Percentiles rank a stretch among this genome's conserved stretches.
Conservation (phyloP, 2,797 vertebrate genomes). For the Phaenicophaeus curvirostris region DNA sequence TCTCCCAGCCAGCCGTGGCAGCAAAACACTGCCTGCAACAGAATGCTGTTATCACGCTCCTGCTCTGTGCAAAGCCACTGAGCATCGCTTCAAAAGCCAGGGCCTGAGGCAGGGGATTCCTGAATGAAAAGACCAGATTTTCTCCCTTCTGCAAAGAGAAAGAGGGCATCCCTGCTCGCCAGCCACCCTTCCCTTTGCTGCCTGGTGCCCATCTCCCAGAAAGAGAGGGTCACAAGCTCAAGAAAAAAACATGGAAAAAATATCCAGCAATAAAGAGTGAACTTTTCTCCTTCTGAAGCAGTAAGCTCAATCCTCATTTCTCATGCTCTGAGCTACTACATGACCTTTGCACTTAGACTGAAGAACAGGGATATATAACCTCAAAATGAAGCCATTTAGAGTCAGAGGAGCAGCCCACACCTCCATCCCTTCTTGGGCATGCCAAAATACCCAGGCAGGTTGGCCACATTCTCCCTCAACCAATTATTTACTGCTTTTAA, state of each 20-base stretch:
- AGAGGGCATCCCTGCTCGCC: neutral
- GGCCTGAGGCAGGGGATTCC: neutral
- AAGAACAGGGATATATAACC: neutral
- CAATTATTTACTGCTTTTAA: neutral
- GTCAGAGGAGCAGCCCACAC: neutral
- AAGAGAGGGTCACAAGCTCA: neutral
- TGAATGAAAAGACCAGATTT: constrained; percentile 10
- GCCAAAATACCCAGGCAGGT: neutral
- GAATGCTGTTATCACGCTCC: neutral
- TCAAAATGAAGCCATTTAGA: neutral
- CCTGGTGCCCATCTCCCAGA: neutral
- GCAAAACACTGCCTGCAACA: neutral
- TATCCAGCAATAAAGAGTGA: neutral
- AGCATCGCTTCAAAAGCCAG: neutral
- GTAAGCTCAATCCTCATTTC: neutral
- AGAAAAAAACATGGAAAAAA: neutral
- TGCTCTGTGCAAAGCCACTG: neutral
- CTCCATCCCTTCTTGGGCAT: neutral
- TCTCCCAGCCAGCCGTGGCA: neutral
- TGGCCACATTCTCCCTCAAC: neutral
- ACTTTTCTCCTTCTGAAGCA: neutral
- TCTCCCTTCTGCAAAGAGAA: neutral
- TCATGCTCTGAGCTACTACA: neutral
- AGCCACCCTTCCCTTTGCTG: neutral
- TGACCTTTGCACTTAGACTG: neutral